Base-by-base conservation (phyloP, 2,113 vertebrate species). In the Burhinus oedicnemus region DNA sequence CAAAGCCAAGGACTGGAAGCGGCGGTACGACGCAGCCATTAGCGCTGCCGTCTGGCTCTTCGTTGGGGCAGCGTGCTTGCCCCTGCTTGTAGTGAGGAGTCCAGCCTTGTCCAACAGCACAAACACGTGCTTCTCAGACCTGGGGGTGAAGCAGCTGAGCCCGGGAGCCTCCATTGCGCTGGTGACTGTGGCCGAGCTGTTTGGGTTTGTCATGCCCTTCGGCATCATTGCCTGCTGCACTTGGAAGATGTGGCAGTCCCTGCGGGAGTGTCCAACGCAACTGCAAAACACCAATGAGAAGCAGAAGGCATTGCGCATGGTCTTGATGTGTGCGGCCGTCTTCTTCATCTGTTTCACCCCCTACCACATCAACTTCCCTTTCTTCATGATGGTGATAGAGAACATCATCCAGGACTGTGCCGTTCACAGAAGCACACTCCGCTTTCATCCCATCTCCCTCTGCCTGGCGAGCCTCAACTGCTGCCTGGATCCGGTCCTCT, bases 311-410 rank as follows among this genome's bases (percentile, higher is more conserved):
- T 96, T 99, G 83, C 97, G 94, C 42, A 98, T 99, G 98, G 98
- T 99, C 10, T 77, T 99, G 55, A 98, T 98, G 89, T 99, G 99
- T 32, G 98, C 97, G 0, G 93, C 87, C 0, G 98, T 99, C 61
- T 99, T 99, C 97, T 96, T 99, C 87, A 68, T 99, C 61, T 99
- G 99, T 94, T 99, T 99, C 64, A 98, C 98, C 6, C 99, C 99
- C 13, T 99, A 99, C 94, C 99, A 99, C 79, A 83, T 99, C 86
- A 99, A 98, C 98, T 99, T 99, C 90, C 94, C 98, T 23, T 95
- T 99, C 62, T 99, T 99, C 94, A 93, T 99, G 96, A 97, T 99
- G 98, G 98, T 98, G 47, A 98, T 97, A 3, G 98, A 99, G 96
- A 65, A 87, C 15, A 32, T 98, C 70, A 93, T 99, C 88, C 80